Percentiles rank a stretch among this genome's conserved stretches.
Evolutionary conservation across 2,888 invertebrate genomes (phyloP).

Genomic region (Drosophila lacicola): DNA sequence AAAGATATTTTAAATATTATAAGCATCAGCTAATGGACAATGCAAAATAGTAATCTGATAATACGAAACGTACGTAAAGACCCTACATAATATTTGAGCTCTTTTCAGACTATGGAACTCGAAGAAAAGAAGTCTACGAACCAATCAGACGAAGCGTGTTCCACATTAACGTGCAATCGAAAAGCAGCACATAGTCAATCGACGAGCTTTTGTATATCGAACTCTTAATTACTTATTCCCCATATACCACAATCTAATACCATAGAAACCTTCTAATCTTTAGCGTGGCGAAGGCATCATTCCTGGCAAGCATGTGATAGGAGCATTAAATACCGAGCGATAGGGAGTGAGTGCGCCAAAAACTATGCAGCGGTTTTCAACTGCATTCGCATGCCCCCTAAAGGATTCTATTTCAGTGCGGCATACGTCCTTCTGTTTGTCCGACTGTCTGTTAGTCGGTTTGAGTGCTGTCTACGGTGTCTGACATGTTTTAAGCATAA

Average conservation of each 20-base stretch:
- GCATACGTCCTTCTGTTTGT: conserved; percentile 20
- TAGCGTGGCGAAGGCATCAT: conserved; percentile 3
- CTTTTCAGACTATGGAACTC: no score
- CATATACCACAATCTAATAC: conserved; percentile 1
- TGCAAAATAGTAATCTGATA: no score
- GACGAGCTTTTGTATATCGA: background rate
- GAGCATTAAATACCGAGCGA: conserved; percentile 18
- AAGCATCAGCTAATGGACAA: no score
- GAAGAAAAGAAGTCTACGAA: no score
- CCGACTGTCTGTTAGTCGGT: conserved; percentile 28
- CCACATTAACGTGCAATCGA: no score
- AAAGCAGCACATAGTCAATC: background rate
- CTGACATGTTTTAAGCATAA: conserved; percentile 80
- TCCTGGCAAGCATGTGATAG: conserved; percentile 11
- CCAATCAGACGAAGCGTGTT: background rate
- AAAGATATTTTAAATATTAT: no score
- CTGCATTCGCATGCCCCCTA: conserved; percentile 15
- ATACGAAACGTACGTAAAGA: no score
- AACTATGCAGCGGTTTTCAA: conserved; percentile 45
- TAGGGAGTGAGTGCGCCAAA: conserved; percentile 11
- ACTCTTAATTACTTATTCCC: conserved; percentile 15
- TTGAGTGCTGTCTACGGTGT: conserved; percentile 74
- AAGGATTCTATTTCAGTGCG: conserved; percentile 28
- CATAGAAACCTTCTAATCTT: conserved; percentile 14
- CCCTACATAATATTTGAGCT: no score